Percentiles rank a stretch among this genome's conserved stretches.
Evolutionary conservation across 2,888 invertebrate species (phyloP).

Genomic region (Acanthosepion pharaonis): DNA sequence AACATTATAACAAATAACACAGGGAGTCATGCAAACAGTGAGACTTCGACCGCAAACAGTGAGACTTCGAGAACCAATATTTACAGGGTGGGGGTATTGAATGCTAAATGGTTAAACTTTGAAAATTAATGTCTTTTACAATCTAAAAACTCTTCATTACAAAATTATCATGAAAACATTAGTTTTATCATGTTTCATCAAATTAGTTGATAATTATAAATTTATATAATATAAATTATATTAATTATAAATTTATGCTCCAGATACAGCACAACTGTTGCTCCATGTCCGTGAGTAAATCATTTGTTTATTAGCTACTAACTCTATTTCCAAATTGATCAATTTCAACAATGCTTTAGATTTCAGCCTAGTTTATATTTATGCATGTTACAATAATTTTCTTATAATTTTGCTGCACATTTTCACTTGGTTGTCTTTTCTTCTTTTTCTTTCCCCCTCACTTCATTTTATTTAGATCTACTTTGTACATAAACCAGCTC

Average conservation of each 20-base stretch:
- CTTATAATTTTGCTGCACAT: background rate
- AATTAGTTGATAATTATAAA: background rate
- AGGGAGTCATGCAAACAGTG: no score
- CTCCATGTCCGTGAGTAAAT: conserved; percentile 33
- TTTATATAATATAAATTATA: no score
- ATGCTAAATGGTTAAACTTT: no score
- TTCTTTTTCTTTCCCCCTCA: background rate
- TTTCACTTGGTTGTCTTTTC: background rate
- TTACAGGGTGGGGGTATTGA: no score
- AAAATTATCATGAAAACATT: background rate
- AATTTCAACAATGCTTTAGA: background rate
- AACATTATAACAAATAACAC: no score
- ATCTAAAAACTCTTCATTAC: no score
- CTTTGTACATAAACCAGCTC: no score
- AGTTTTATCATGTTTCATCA: background rate
- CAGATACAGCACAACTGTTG: background rate
- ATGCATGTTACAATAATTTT: background rate
- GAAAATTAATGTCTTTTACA: no score
- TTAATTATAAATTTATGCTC: background rate
- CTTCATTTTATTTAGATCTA: background rate
- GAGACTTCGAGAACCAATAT: no score
- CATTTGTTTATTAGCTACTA: background rate
- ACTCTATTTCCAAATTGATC: background rate
- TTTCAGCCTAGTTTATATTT: background rate
- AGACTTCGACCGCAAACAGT: no score